These are phyloP conservation scores for Odontesthes bonariensis DNA, from an alignment of 2,113 vertebrate species.

Conservation along the genomic window DNA sequence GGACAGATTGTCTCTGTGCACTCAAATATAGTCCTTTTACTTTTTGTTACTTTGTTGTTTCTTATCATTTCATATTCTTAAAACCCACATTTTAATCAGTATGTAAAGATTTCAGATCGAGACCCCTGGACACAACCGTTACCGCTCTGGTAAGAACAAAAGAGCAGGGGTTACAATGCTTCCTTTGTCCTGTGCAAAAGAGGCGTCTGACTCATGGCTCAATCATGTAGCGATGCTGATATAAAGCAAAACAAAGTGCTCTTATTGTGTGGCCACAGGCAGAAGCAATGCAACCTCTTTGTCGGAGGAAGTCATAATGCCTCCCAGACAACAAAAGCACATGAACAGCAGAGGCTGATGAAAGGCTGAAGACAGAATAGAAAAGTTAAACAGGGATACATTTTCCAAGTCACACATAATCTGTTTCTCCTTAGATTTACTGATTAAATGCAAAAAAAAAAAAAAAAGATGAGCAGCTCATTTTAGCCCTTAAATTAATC, in stretches of 20 bases:
- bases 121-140: conserved; percentile 14
- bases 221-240: conserved; percentile 28
- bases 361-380: neutral
- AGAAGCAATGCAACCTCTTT: conserved; percentile 4
- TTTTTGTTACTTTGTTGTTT: conserved; percentile 5
- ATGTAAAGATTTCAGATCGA: neutral
- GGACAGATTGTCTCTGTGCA: conserved; percentile 34
- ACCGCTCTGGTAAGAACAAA: conserved; percentile 1
- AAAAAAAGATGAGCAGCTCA: too few species aligned
- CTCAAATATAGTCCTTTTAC: conserved; percentile 29
- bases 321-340: neutral
- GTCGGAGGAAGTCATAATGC: conserved; percentile 26
- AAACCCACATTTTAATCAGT: conserved; percentile 11
- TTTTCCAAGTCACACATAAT: neutral
- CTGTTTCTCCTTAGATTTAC: neutral
- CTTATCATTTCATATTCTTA: conserved; percentile 16
- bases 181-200: conserved; percentile 21
- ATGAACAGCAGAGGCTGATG: neutral
- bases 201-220: conserved; percentile 42
- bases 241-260: conserved; percentile 43
- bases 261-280: conserved; percentile 29
- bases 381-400: neutral
- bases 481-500: too few species aligned
- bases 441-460: neutral
- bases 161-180: conserved; percentile 34